phyloP scores from a whole-genome alignment of 1,140 invertebrate genomes.

The Drosophila orosa region DNA sequence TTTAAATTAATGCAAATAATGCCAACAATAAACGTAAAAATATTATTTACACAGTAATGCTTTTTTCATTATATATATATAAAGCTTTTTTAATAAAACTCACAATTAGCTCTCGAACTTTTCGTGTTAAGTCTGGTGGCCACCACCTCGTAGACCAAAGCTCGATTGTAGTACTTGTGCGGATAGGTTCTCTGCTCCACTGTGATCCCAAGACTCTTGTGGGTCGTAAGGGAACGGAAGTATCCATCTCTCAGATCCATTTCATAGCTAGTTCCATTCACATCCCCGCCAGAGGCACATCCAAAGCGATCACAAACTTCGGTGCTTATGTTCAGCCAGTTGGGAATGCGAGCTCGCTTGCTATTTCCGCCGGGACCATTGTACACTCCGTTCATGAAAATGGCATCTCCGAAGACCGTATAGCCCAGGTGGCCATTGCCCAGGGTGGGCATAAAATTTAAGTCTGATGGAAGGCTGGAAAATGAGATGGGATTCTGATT shows the following conservation, averaged over 20 bases:
- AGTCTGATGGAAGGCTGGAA: slow-evolving; percentile 85
- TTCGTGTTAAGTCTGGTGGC: slow-evolving; percentile 21
- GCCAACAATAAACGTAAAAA: neutral
- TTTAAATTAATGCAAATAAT: no score
- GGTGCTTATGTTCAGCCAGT: slow-evolving; percentile 85
- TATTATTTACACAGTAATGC: neutral
- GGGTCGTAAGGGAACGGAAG: slow-evolving; percentile 48
- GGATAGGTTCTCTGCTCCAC: slow-evolving; percentile 85
- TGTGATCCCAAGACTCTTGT: slow-evolving; percentile 35
- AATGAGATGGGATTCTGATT: neutral
- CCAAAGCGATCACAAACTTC: slow-evolving; percentile 51
- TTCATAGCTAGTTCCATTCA: slow-evolving; percentile 83
- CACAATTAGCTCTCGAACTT: slow-evolving; percentile 20
- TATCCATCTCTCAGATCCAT: slow-evolving; percentile 67
- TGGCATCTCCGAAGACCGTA: slow-evolving; percentile 86
- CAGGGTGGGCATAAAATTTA: slow-evolving; percentile 86
- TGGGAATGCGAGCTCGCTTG: slow-evolving; percentile 86
- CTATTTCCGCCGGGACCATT: slow-evolving; percentile 85
- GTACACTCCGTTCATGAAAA: slow-evolving; percentile 86
- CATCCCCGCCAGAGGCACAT: slow-evolving; percentile 19
- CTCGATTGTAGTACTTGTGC: slow-evolving; percentile 86
- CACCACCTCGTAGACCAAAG: slow-evolving; percentile 86
- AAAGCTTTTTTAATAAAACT: neutral
- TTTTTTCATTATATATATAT: neutral
- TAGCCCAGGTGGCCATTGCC: slow-evolving; percentile 86